These are phyloP conservation scores for Crocuta crocuta DNA, from an alignment of 2,113 vertebrate genomes.

Conservation along the genomic window DNA sequence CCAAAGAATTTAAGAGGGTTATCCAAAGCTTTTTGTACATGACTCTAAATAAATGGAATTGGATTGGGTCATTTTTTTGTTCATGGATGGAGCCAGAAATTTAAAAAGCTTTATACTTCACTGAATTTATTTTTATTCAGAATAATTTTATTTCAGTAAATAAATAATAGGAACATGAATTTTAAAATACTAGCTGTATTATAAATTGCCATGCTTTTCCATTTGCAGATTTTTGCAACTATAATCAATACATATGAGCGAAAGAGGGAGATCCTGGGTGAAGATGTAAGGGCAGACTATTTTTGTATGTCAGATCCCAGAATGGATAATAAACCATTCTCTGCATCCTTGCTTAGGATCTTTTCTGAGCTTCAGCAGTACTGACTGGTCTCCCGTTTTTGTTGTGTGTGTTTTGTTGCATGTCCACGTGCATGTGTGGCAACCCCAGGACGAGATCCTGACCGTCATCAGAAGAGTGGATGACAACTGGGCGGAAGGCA, in stretches of 20 bases:
- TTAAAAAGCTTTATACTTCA: conserved; percentile 35
- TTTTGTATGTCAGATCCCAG: not conserved
- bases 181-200: conserved; percentile 15
- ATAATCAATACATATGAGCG: not conserved
- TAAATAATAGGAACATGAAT: not conserved
- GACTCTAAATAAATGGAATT: conserved; percentile 7
- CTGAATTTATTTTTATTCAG: conserved; percentile 54
- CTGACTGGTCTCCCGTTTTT: conserved; percentile 27
- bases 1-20: not conserved
- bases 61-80: not conserved
- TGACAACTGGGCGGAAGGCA: conserved; percentile 99
- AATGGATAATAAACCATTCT: not conserved
- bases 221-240: not conserved
- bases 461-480: conserved; percentile 99
- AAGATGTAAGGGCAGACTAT: not conserved
- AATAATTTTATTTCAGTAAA: conserved; percentile 47
- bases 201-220: not conserved
- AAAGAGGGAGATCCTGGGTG: not conserved
- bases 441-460: conserved; percentile 95
- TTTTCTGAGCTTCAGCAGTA: not conserved
- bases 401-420: fast-evolving
- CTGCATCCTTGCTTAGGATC: too few relatives aligned
- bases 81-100: not conserved
- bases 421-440: not conserved
- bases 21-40: not conserved